Percentiles rank a stretch among this genome's conserved stretches.
These are phyloP conservation scores for Maconellicoccus hirsutus DNA, from an alignment of 1,140 invertebrate species.

Conservation along the genomic window DNA sequence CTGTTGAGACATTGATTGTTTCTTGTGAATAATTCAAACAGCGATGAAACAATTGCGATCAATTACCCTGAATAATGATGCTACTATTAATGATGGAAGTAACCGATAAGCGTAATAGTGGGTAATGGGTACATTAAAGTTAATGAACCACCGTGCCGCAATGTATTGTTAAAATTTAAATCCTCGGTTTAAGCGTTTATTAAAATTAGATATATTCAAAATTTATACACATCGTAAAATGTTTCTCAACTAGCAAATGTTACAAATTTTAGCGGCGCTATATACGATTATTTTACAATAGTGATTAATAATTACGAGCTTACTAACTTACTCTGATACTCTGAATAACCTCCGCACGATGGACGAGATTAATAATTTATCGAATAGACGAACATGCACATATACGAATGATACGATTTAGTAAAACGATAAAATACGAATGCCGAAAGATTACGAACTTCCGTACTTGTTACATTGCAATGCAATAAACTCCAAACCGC, in stretches of 20 bases:
- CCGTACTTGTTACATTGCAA: not conserved
- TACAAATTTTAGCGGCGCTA: too few species aligned
- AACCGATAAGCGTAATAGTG: conserved; percentile 15
- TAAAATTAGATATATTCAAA: too few species aligned
- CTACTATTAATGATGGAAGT: conserved; percentile 9
- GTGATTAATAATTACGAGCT: too few species aligned
- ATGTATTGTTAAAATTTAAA: conserved; percentile 4
- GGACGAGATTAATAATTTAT: too few species aligned
- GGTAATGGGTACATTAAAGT: conserved; percentile 8
- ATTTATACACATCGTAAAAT: too few species aligned
- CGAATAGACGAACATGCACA: too few species aligned
- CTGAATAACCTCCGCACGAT: too few species aligned
- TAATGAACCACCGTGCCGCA: not conserved
- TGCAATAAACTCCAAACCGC: not conserved
- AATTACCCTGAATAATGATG: conserved; percentile 19
- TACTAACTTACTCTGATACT: too few species aligned
- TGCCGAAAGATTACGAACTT: not conserved
- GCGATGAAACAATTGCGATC: conserved; percentile 18
- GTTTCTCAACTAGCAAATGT: too few species aligned
- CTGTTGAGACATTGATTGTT: not conserved
- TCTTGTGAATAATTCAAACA: conserved; percentile 19
- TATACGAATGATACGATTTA: too few species aligned
- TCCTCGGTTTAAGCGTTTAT: not conserved
- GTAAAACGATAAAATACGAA: too few species aligned
- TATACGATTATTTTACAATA: too few species aligned